Evolutionary conservation across 2,888 invertebrate species (phyloP), one percentile per base, ranked within the genome.

Genomic region (Lingula anatina): DNA sequence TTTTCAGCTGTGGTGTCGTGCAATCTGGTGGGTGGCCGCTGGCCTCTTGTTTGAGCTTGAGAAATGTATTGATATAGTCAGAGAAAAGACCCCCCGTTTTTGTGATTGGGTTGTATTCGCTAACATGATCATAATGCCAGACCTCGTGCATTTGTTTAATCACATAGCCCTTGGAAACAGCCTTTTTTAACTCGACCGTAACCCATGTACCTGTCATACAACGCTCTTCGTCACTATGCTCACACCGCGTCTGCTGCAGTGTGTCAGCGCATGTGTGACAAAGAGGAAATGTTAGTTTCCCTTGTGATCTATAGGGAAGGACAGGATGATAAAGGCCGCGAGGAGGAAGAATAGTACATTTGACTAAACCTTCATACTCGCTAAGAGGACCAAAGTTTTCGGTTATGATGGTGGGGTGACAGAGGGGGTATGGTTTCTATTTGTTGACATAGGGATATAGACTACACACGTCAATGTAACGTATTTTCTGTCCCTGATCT

Each of bases 261-360:
- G 53, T n/a, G n/a, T n/a, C n/a, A n/a, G n/a, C n/a, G n/a, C n/a
- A n/a, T n/a, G n/a, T n/a, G n/a, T n/a, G n/a, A 60, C 75, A 76
- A 2, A 77, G 51, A 1, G 62, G 53, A 58, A 75, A 77, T 53
- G 70, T 61, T n/a, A 75, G 49, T 49, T 66, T 64, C 0, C 56
- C 55, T 43, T 65, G 57, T 39, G 64, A 60, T 48, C 57, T 56
- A 2, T 53, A 46, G 0, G 73, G 71, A 12, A 73, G 49, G 1
- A 73, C 68, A 1, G 68, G 71, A 44, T 65, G 64, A 45, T 60
- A 73, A 5, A 71, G 49, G 2, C 54, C 43, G 31, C 52, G 36
- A 2, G 65, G 68, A 5, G 68, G 64, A 12, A 66, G 21, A 5
- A 69, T 47, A 46, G 53, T 59, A 44, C 64, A 65, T 40, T 66